Percentiles rank a stretch among this genome's conserved stretches.
phyloP scores from a whole-genome alignment of 2,797 vertebrate genomes.

The Aulostomus chinensis region DNA sequence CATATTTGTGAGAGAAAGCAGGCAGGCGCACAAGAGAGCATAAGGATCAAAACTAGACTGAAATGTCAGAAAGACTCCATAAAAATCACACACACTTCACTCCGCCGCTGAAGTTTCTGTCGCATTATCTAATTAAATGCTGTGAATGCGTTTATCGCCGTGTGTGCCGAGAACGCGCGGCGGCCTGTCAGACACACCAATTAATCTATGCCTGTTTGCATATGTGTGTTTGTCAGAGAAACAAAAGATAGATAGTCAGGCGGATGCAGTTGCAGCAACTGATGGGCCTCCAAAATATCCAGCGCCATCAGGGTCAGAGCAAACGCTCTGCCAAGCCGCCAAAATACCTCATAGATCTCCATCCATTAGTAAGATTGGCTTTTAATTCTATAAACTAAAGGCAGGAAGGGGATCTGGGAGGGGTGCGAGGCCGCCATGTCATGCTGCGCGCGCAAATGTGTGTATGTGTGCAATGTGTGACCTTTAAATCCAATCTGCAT shows the following conservation, averaged over 20 bases:
- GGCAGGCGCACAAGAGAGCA: too few species aligned
- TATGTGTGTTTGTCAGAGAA: background rate
- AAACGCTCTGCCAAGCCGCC: constrained; percentile 48
- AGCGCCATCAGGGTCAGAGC: constrained; percentile 52
- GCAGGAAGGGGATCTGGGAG: constrained; percentile 28
- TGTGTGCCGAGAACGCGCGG: too few species aligned
- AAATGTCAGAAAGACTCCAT: too few species aligned
- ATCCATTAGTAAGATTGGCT: constrained; percentile 70
- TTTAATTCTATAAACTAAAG: constrained; percentile 57
- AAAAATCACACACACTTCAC: constrained; percentile 17
- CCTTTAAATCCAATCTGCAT: constrained; percentile 77
- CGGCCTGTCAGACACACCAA: constrained; percentile 35
- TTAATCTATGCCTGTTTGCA: background rate
- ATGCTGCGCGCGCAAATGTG: constrained; percentile 18
- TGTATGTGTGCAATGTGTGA: constrained; percentile 26
- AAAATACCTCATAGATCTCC: constrained; percentile 52
- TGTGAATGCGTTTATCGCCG: too few species aligned
- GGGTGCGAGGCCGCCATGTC: constrained; percentile 33
- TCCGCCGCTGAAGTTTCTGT: background rate
- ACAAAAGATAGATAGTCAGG: constrained; percentile 7
- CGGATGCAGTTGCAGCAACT: constrained; percentile 18
- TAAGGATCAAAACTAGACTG: too few species aligned
- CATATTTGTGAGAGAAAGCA: too few species aligned
- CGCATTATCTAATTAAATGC: constrained; percentile 32
- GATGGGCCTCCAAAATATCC: constrained; percentile 33